A percentile compares a stretch with the other conserved stretches of the same genome.
Evolutionary conservation across 2,797 vertebrate genomes (phyloP).

Genomic region (Clangula hyemalis): DNA sequence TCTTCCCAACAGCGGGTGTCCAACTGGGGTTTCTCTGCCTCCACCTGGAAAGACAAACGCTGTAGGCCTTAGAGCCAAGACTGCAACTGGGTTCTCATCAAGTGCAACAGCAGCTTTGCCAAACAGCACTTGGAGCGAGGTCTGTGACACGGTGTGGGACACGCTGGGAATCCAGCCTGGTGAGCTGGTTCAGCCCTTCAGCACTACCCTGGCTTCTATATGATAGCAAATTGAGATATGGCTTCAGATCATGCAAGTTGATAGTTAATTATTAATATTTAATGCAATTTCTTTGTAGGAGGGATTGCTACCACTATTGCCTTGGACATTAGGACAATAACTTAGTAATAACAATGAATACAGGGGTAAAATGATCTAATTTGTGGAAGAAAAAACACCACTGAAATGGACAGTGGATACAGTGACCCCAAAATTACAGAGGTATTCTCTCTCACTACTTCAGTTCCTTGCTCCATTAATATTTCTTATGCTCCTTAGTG

Average conservation of each 20-base stretch:
- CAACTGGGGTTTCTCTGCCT: background rate
- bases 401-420: background rate
- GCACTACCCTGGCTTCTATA: background rate
- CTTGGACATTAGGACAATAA: background rate
- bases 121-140: background rate
- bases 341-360: background rate
- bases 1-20: rapidly evolving
- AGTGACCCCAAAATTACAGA: background rate
- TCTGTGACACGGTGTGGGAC: background rate
- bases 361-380: background rate
- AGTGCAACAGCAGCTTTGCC: background rate
- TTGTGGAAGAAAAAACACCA: background rate
- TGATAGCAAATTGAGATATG: background rate
- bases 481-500: background rate
- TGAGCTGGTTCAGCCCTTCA: background rate
- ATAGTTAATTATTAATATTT: background rate
- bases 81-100: background rate
- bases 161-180: background rate
- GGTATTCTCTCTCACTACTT: rapidly evolving
- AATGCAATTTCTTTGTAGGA: background rate
- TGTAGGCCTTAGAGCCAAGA: background rate
- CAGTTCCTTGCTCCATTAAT: background rate
- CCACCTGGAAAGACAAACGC: background rate
- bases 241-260: background rate
- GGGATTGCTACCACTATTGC: background rate